Evolutionary conservation across 2,113 vertebrate genomes (phyloP).

Genomic region (Corydoras maculifer): DNA sequence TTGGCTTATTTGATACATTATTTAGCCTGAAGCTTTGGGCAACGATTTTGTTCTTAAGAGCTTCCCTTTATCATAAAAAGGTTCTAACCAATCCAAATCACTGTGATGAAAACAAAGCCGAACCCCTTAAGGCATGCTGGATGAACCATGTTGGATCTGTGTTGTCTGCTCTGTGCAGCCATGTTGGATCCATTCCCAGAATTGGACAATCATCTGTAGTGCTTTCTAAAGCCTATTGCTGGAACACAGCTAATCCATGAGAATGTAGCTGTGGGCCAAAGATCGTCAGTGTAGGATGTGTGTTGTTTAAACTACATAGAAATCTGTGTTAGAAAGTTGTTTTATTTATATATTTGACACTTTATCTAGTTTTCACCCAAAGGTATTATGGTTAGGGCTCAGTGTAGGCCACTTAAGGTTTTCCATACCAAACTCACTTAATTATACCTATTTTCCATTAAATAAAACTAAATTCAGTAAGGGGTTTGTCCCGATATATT

Average conservation of each 20-base stretch:
- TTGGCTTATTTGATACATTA: no score
- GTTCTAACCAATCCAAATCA: background rate
- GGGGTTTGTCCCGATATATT: no score
- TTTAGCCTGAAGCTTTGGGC: no score
- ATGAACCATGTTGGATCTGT: conserved; percentile 3
- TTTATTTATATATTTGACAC: no score
- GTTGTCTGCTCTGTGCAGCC: background rate
- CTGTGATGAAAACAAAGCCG: background rate
- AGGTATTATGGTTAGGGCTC: no score
- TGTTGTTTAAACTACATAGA: background rate
- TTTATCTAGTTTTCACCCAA: no score
- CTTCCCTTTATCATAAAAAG: background rate
- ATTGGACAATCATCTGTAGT: background rate
- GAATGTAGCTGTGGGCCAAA: background rate
- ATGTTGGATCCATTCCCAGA: conserved; percentile 16
- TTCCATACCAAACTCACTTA: no score
- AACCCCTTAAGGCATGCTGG: conserved; percentile 4
- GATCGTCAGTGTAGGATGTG: background rate
- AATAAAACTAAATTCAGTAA: no score
- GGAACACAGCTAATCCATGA: background rate
- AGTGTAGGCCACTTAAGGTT: no score
- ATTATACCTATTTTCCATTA: no score
- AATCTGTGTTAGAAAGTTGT: no score
- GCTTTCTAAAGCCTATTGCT: conserved; percentile 4
- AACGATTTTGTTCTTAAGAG: background rate